These are phyloP conservation scores for Tragopan temminckii DNA, from an alignment of 2,797 vertebrate species.

Conservation along the genomic window DNA sequence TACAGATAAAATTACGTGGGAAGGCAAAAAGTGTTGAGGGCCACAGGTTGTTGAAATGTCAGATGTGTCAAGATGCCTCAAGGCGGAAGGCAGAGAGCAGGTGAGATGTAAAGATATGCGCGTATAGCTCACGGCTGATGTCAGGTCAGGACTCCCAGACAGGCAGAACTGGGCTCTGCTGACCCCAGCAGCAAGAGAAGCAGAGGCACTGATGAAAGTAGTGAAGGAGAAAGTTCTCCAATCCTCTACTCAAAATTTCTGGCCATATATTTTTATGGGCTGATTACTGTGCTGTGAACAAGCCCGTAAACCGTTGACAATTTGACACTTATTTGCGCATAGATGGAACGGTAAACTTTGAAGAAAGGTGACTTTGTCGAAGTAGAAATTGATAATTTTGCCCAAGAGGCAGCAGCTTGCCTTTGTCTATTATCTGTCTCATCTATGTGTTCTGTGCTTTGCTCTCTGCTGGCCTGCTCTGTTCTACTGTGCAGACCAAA, in stretches of 20 bases:
- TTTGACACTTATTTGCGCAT: not conserved
- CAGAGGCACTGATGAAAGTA: not conserved
- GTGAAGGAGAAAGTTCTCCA: not conserved
- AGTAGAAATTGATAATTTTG: not conserved
- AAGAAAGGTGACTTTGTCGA: not conserved
- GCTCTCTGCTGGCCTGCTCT: not conserved
- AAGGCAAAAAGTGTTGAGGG: not conserved
- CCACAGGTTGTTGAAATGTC: not conserved
- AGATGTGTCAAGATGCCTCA: not conserved
- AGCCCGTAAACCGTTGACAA: too few relatives aligned
- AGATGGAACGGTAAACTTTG: not conserved
- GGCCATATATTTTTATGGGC: fast-evolving
- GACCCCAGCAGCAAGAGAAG: not conserved
- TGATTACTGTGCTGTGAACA: not conserved
- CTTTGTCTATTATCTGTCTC: not conserved
- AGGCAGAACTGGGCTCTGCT: not conserved
- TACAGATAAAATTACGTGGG: not conserved
- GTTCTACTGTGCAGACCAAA: not conserved
- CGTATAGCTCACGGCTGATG: not conserved
- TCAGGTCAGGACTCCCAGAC: not conserved
- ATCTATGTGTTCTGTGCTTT: not conserved
- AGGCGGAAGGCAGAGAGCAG: not conserved
- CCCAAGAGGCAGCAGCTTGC: not conserved
- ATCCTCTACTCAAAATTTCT: not conserved
- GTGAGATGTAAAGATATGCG: not conserved